Conservation (phyloP, 2,888 invertebrate genomes). For the Vesta saturnalis region DNA sequence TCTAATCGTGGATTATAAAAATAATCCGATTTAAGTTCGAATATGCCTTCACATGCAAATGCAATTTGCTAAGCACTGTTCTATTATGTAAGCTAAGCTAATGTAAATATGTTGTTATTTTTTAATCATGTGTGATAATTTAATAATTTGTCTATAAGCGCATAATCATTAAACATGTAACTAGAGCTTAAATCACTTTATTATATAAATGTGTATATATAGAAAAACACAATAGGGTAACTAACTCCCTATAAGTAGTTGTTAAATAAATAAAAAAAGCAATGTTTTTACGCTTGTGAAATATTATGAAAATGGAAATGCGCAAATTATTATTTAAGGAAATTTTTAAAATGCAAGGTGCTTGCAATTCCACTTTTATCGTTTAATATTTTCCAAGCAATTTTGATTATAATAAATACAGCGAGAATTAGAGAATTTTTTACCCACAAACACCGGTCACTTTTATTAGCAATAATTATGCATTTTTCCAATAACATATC, state of each 20-base stretch:
- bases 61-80: constrained; percentile 58
- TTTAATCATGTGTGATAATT: constrained; percentile 30
- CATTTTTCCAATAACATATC: background rate
- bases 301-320: constrained; percentile 30
- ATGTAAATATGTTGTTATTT: constrained; percentile 35
- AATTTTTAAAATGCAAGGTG: background rate
- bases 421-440: background rate
- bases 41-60: constrained; percentile 59
- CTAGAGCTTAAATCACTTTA: constrained; percentile 20
- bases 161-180: constrained; percentile 28
- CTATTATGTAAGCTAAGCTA: constrained; percentile 31
- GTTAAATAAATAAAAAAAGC: constrained; percentile 17
- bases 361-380: constrained; percentile 18
- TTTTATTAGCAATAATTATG: constrained; percentile 4
- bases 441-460: background rate
- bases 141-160: constrained; percentile 30
- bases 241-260: constrained; percentile 29
- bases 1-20: background rate
- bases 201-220: constrained; percentile 16
- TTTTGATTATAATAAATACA: background rate
- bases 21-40: constrained; percentile 6
- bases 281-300: constrained; percentile 31
- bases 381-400: constrained; percentile 10
- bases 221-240: constrained; percentile 24
- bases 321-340: constrained; percentile 15